Percentiles rank a stretch among this genome's conserved stretches.
phyloP scores from a whole-genome alignment of 2,888 invertebrate species.

The Copidosoma aretas region DNA sequence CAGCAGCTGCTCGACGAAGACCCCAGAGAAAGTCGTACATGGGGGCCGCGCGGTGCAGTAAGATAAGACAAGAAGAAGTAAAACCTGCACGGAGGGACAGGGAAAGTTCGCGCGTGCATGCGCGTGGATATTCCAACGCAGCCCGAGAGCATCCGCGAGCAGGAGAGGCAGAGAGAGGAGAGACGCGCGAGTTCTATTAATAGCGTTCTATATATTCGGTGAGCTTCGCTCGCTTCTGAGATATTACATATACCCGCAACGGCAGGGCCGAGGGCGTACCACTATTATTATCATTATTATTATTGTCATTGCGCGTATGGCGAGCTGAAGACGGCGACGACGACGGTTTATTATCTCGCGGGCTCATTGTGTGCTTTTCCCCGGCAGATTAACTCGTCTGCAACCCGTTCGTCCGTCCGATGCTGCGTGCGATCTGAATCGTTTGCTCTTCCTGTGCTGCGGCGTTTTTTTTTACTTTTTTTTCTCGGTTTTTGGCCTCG shows the following conservation, averaged over 20 bases:
- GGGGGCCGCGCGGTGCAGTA: no score
- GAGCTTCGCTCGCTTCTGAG: constrained; percentile 52
- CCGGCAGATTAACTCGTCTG: constrained; percentile 58
- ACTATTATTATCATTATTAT: constrained; percentile 55
- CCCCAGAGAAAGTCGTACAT: no score
- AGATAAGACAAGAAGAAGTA: no score
- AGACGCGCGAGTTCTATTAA: constrained; percentile 49
- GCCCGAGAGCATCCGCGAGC: constrained; percentile 20
- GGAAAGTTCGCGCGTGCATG: neutral
- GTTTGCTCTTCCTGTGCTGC: constrained; percentile 28
- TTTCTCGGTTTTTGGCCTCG: neutral
- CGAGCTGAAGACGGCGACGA: neutral
- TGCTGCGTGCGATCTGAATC: constrained; percentile 45
- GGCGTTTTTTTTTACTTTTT: constrained; percentile 15
- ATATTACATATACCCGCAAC: constrained; percentile 26
- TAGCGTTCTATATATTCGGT: constrained; percentile 58
- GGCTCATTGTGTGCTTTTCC: constrained; percentile 60
- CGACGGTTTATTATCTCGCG: constrained; percentile 56
- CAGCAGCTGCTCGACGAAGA: constrained; percentile 35
- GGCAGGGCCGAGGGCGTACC: constrained; percentile 53
- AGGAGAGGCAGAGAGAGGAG: constrained; percentile 28
- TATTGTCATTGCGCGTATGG: neutral
- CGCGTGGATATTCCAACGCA: constrained; percentile 36
- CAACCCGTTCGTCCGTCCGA: no score
- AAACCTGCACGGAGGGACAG: no score